phyloP scores from a whole-genome alignment of 2,797 vertebrate species.

The Vireo griseus region DNA sequence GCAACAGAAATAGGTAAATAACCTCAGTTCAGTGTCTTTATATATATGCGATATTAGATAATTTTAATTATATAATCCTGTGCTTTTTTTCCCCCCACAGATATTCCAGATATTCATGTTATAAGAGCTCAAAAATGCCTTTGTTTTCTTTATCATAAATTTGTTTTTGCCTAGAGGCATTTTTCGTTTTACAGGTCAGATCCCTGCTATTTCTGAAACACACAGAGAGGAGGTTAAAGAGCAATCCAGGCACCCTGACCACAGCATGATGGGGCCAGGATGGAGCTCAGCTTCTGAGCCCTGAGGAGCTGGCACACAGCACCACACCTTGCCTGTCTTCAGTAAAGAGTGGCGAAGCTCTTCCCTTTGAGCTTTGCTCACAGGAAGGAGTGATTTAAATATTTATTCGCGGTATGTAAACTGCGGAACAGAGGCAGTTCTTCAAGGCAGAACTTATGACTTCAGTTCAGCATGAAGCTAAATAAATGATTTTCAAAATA shows the following conservation, averaged over 20 bases:
- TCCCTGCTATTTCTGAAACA: neutral
- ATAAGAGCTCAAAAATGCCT: neutral
- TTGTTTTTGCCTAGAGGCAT: neutral
- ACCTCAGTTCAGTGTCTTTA: neutral
- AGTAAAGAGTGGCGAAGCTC: neutral
- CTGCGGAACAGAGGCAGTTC: constrained; percentile 3
- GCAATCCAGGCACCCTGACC: neutral
- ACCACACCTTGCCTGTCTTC: neutral
- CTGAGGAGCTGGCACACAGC: fast-evolving
- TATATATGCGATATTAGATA: neutral
- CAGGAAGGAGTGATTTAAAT: neutral
- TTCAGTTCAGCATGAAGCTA: constrained; percentile 25
- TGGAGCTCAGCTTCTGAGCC: neutral
- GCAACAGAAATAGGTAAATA: neutral
- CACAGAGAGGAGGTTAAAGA: neutral
- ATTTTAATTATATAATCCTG: neutral
- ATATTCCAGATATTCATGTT: neutral
- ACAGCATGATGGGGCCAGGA: fast-evolving
- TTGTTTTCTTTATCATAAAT: neutral
- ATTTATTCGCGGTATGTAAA: neutral
- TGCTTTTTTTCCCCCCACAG: neutral
- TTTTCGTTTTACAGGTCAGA: neutral
- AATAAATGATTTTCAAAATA: constrained; percentile 41
- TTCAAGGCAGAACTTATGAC: neutral
- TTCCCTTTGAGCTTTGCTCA: neutral